Evolutionary conservation across 2,888 invertebrate genomes (phyloP).

Genomic region (Piscicola geometra): DNA sequence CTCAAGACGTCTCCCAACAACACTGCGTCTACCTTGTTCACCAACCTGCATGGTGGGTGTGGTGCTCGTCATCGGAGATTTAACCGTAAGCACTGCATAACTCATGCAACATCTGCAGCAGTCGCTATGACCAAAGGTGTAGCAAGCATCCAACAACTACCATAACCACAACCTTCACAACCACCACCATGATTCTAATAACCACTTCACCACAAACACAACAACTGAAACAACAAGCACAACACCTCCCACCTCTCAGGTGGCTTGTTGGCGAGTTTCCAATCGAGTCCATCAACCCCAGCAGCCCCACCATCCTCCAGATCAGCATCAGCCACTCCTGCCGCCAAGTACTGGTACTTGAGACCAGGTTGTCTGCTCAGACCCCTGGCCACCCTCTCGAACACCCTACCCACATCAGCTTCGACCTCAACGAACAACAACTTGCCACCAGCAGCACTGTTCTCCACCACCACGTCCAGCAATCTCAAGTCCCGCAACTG

Average conservation of each 20-base stretch:
- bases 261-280: constrained; percentile 60
- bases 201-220: too few species aligned
- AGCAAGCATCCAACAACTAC: too few species aligned
- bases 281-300: constrained; percentile 59
- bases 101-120: too few species aligned
- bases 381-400: constrained; percentile 43
- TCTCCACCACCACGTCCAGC: constrained; percentile 74
- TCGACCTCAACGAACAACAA: constrained; percentile 54
- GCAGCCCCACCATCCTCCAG: constrained; percentile 44
- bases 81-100: too few species aligned
- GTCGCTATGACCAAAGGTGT: too few species aligned
- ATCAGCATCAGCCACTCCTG: too few species aligned
- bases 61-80: too few species aligned
- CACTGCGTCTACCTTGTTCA: constrained; percentile 46
- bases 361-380: constrained; percentile 68
- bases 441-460: constrained; percentile 66
- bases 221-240: too few species aligned
- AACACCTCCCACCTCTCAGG: constrained; percentile 12
- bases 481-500: neutral
- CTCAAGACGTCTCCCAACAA: constrained; percentile 49
- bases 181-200: too few species aligned
- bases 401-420: constrained; percentile 40
- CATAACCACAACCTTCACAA: too few species aligned
- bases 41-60: too few species aligned
- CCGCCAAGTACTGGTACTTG: constrained; percentile 63